A percentile compares a stretch with the other conserved stretches of the same genome.
Evolutionary conservation across 2,797 vertebrate species (phyloP).

Genomic region (Megaceryle alcyon): DNA sequence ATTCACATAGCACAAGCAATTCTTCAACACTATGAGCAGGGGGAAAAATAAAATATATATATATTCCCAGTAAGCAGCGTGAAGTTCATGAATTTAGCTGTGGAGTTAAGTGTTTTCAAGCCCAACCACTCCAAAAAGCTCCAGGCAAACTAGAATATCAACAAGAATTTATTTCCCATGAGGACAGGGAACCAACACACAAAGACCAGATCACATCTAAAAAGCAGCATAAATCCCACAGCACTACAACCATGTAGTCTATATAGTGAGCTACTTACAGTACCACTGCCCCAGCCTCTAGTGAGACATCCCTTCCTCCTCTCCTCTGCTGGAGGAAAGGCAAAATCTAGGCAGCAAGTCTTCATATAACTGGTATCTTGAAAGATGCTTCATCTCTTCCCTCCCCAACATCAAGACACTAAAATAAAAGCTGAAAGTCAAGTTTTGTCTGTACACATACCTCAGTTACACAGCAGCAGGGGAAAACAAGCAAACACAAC

Average conservation of each 20-base stretch:
- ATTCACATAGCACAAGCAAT: background rate
- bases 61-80: background rate
- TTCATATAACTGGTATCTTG: background rate
- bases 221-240: background rate
- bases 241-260: background rate
- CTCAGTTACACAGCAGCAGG: background rate
- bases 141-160: background rate
- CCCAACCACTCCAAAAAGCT: conserved; percentile 3
- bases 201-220: background rate
- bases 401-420: background rate
- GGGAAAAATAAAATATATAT: background rate
- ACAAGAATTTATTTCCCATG: background rate
- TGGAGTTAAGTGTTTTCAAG: background rate
- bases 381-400: background rate
- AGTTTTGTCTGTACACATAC: background rate
- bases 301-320: background rate
- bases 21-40: background rate
- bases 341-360: background rate
- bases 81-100: background rate
- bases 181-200: background rate
- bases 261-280: background rate
- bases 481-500: too few species aligned
- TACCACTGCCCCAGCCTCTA: background rate
- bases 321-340: background rate
- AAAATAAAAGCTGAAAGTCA: background rate